Base-by-base conservation (phyloP, 2,888 invertebrate genomes). In the Boloria selene region DNA sequence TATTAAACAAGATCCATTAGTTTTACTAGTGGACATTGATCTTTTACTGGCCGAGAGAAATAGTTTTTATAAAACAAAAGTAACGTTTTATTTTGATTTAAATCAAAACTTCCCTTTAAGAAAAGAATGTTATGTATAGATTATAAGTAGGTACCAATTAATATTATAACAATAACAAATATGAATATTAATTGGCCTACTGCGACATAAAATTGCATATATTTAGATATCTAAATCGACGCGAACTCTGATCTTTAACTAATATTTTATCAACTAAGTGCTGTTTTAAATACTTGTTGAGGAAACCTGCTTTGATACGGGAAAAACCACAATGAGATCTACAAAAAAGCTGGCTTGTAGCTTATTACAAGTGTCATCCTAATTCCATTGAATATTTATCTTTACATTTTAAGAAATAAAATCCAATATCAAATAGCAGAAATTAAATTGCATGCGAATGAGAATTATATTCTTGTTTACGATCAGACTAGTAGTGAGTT, bases 301-400 rank as follows among this genome's bases (percentile, higher is more conserved):
- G 44, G 65, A 74, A 79, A 79, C 78, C 75, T 75, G 77, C 74
- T 75, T 54, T 44, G 60, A 65, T 69, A 38, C 31, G 78, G 78
- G 73, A 44, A 80, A 81, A 80, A 76, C 79, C 81, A 72, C 73
- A 67, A 70, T 52, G 59, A 18, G 53, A 56, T 26, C 44, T 17
- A 63, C 47, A 49, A 51, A 50, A 64, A 60, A 63, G 50, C 13
- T 26, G 45, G 51, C 10, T 62, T 45, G 7, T 31, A 31, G 31
- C 7, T 7, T 64, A 50, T 47, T 69, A 68, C 45, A 58, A 67
- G 49, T 7, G 42, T 31, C 47, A 26, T 45, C 4, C 0, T 17
- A 58, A 47, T 16, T 0, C 4, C 18, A 51, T 51, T 7, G 13
- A 13, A 69, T 49, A 54, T 7, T 16, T 13, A 17, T 50, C 42